Conservation (phyloP, 2,888 invertebrate genomes). For the Allacma fusca region DNA sequence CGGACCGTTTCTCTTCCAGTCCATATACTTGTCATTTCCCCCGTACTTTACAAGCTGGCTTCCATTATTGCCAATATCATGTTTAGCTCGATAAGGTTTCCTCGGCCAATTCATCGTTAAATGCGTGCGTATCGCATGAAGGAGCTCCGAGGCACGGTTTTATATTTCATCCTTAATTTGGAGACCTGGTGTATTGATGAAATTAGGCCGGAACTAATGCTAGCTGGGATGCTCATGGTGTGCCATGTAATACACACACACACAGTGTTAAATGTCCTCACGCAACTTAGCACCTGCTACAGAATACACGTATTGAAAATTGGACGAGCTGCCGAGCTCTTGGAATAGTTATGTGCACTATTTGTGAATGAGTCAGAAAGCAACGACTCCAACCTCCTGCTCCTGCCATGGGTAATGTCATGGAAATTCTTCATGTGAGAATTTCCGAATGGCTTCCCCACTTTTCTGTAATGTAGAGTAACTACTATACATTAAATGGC, state of each 20-base stretch:
- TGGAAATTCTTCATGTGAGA: no score
- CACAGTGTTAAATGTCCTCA: neutral
- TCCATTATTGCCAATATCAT: neutral
- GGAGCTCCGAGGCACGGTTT: neutral
- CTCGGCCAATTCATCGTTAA: neutral
- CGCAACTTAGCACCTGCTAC: conserved; percentile 3
- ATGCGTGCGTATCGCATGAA: neutral
- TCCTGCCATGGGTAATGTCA: no score
- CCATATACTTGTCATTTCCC: neutral
- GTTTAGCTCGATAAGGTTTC: neutral
- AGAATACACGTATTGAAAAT: no score
- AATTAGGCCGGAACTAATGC: conserved; percentile 9
- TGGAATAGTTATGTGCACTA: no score
- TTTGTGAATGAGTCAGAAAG: no score
- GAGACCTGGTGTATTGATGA: neutral
- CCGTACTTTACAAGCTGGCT: neutral
- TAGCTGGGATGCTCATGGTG: neutral
- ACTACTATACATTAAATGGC: no score
- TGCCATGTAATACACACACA: neutral
- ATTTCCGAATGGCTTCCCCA: no score
- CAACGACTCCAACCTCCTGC: no score
- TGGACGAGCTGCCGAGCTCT: no score
- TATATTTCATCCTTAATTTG: conserved; percentile 5
- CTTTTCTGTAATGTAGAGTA: no score
- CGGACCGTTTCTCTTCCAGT: neutral